Base-by-base conservation (phyloP, 1,140 invertebrate species). In the Mesaphorura yosii region DNA sequence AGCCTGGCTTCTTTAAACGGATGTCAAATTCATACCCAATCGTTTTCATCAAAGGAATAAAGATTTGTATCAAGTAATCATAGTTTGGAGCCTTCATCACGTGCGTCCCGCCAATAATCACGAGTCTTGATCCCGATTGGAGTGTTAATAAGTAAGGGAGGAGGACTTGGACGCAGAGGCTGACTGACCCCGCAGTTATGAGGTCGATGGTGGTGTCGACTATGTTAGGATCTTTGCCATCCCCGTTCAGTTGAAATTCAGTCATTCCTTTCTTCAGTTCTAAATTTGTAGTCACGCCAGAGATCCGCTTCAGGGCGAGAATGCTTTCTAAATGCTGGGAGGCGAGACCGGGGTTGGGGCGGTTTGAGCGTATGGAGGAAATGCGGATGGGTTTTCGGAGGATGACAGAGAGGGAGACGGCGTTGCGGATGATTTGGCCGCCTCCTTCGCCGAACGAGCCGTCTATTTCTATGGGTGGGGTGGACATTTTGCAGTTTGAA, bases 241-340 rank as follows among this genome's bases (percentile, higher is more conserved):
- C 19, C 17, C 48, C 56, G 41, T 62, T 42, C 28, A 62, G 14
- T 4, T 51, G 40, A 52, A 62, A 62, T 27, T 48, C 44, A 0
- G 41, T 54, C 5, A 27, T 17, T 12, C 50, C 45, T 40, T 53
- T 58, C 15, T 49, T 17, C 12, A 57, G 50, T 25, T 42, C 29
- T 23, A 15, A 10, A 7, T 6, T n/a, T 2, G 56, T 52, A 14
- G 25, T 51, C 15, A 50, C 60, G 40, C 53, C 52, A 0, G 49
- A 45, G 12, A 62, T 27, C 38, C 53, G 28, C 14, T 58, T 3
- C 25, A 62, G 51, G 4, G 53, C 60, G 37, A 53, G 28, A 44
- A 62, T 58, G 45, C 60, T 58, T 44, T 62, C 49, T 20, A 62
- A 31, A 48, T 62, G 60, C 40, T 62, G 60, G 3, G 56, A 58